Evolutionary conservation across 2,113 vertebrate species (phyloP), one percentile per base, ranked within the genome.

Genomic region (Nannospalax galili): DNA sequence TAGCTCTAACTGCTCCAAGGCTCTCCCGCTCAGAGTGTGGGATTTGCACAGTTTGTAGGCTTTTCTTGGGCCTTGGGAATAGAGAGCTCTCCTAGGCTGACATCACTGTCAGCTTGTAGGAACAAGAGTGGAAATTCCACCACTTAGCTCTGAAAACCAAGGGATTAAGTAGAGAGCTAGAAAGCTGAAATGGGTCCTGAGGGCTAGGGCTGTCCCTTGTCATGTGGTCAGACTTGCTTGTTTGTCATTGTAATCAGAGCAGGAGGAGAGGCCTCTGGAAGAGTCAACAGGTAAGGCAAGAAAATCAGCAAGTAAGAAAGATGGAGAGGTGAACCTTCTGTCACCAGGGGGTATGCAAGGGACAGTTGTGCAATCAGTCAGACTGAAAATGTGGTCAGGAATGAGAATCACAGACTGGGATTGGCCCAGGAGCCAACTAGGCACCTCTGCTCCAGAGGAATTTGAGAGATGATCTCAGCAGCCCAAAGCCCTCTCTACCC

Each of bases 201-300:
- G n/a, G 17, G 20, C 28, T 77, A 60, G 42, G 40, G 62, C 45
- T 64, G 20, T 48, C 81, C 12, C 72, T 88, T 64, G 67, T 73
- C 40, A 9, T 86, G 37, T 91, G 60, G 78, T 91, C 74, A 73
- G 37, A 88, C 6, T 64, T 0, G 35, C 45, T 88, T 73, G 45
- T 84, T 67, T 81, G n/a, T 73, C 20, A 1, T 70, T 35, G 1
- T 35, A 65, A 52, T 88, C 30, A 84, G 82, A 86, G 37, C 35
- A 62, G 84, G 65, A 78, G n/a, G 45, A 75, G 74, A 85, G 58
- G n/a, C 14, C 82, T 93, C 65, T 88, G 30, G 81, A 73, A 65
- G 62, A 93, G 69, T 73, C 80, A 78, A 30, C 62, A 92, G 88
- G 91, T 86, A 52, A 93, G 93, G 91, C 40, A 28, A 74, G 35